Conservation (phyloP, 30 jellyfish, hydroid and myxozoan species). For the Chrysaora quinquecirrha region DNA sequence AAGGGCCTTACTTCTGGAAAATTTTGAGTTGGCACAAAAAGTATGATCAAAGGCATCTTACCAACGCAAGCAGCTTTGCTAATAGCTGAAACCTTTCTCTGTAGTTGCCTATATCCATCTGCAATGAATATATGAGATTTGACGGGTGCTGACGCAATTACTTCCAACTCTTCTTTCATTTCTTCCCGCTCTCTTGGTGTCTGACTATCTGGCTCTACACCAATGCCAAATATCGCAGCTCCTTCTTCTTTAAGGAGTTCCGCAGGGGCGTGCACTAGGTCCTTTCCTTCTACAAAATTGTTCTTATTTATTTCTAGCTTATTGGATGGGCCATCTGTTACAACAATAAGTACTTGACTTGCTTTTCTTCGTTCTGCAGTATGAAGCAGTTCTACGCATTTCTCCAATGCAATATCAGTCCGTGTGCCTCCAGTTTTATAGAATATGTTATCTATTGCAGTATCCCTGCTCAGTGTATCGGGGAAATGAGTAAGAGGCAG, state of each 20-base stretch:
- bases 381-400: conserved; percentile 84
- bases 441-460: conserved; percentile 90
- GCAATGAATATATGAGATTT: conserved; percentile 85
- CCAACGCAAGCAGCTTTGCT: conserved; percentile 99
- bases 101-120: conserved; percentile 94
- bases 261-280: conserved; percentile 96
- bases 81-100: conserved; percentile 74
- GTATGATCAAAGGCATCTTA: too few species aligned
- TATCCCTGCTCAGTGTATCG: conserved; percentile 74
- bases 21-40: too few species aligned
- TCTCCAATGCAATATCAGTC: conserved; percentile 93
- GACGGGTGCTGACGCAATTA: conserved; percentile 93
- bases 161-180: conserved; percentile 91
- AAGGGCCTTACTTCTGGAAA: too few species aligned
- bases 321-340: conserved; percentile 96
- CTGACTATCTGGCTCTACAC: conserved; percentile 96
- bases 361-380: conserved; percentile 78
- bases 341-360: conserved; percentile 88
- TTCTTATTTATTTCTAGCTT: conserved; percentile 81
- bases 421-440: conserved; percentile 98
- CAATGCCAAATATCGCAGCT: conserved; percentile 89
- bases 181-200: conserved; percentile 89
- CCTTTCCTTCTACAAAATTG: conserved; percentile 95
- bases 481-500: conserved; percentile 87
- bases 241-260: conserved; percentile 90